phyloP scores from a whole-genome alignment of 2,888 invertebrate genomes.

The Trypoxylon attenuatum region DNA sequence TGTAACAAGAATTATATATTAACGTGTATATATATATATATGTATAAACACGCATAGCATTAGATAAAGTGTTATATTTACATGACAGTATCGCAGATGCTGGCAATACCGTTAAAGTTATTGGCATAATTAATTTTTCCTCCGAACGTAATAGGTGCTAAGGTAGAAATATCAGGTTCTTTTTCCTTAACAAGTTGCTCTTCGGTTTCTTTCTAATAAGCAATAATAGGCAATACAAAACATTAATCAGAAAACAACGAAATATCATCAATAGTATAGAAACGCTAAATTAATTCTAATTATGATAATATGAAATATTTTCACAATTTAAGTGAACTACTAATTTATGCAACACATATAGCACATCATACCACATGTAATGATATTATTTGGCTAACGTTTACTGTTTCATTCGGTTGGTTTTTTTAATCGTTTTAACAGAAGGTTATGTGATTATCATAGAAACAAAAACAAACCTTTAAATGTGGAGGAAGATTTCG shows the following conservation, averaged over 20 bases:
- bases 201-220: slow-evolving; percentile 38
- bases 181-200: slow-evolving; percentile 22
- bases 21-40: slow-evolving; percentile 12
- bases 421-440: background rate
- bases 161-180: slow-evolving; percentile 39
- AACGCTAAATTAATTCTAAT: no score
- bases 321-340: no score
- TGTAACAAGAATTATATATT: slow-evolving; percentile 6
- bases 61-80: no score
- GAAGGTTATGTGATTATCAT: no score
- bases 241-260: background rate
- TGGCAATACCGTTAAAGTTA: slow-evolving; percentile 65
- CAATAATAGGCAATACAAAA: background rate
- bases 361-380: no score
- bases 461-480: slow-evolving; percentile 50
- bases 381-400: background rate
- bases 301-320: no score
- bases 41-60: no score
- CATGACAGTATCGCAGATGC: slow-evolving; percentile 66
- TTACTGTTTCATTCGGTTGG: background rate
- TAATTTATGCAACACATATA: no score
- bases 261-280: no score
- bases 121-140: slow-evolving; percentile 61
- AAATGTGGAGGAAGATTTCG: slow-evolving; percentile 50
- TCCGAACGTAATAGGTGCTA: slow-evolving; percentile 59